These are phyloP conservation scores for Myoxocephalus aenaeus DNA, from an alignment of 2,797 vertebrate genomes.

Conservation along the genomic window DNA sequence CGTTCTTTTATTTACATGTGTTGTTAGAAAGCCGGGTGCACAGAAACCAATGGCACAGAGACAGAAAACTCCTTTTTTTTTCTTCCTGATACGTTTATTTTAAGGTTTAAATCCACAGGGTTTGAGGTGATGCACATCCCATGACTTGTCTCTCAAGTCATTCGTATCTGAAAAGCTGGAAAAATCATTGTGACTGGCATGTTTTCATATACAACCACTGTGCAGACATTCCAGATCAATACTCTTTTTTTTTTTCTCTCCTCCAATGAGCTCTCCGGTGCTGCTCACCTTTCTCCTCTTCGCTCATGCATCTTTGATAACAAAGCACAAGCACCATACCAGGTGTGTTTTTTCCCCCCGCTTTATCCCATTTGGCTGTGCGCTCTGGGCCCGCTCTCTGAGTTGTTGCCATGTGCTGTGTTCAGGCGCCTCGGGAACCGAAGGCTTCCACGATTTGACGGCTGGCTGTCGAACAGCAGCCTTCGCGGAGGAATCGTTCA, in stretches of 20 bases:
- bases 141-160: not conserved
- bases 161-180: not conserved
- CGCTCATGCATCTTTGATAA: slow-evolving; percentile 31
- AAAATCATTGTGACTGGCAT: not conserved
- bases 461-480: slow-evolving; percentile 3
- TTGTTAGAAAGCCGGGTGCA: slow-evolving; percentile 2
- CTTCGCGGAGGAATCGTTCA: slow-evolving; percentile 3
- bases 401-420: slow-evolving; percentile 4
- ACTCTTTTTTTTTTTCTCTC: not conserved
- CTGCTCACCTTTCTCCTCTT: slow-evolving; percentile 1
- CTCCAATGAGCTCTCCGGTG: slow-evolving; percentile 2
- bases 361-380: not conserved
- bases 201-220: not conserved
- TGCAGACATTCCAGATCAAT: not conserved
- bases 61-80: not conserved
- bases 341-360: slow-evolving; percentile 1
- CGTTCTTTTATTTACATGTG: slow-evolving; percentile 15
- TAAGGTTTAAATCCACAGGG: not conserved
- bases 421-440: not conserved
- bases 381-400: not conserved
- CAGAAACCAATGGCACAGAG: not conserved
- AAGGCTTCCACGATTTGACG: slow-evolving; percentile 8
- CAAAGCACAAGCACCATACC: slow-evolving; percentile 5
- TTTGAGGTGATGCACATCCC: not conserved
- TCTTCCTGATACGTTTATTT: not conserved